These are phyloP conservation scores for Pachycephala philippinensis DNA, from an alignment of 2,113 vertebrate species.

Conservation along the genomic window DNA sequence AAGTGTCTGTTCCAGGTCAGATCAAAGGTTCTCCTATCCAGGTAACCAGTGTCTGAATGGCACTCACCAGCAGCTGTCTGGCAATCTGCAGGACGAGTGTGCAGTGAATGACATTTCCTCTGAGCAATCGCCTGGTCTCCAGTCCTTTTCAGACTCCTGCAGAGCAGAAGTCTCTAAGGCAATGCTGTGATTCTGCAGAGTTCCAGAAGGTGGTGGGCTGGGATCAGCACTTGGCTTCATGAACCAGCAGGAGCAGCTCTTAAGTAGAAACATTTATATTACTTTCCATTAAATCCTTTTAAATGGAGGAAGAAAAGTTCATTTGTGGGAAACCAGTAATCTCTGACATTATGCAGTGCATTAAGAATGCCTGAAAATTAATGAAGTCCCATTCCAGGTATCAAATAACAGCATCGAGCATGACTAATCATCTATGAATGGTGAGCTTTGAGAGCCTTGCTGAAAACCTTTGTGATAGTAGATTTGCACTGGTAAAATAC, in stretches of 20 bases:
- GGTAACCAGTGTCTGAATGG: neutral
- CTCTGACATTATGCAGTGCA: neutral
- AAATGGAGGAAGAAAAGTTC: neutral
- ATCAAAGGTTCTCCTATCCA: neutral
- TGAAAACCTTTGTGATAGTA: neutral
- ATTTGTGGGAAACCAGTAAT: neutral
- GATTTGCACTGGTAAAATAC: neutral
- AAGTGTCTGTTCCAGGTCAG: neutral
- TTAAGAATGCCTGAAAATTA: slow-evolving; percentile 14
- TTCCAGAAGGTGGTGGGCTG: slow-evolving; percentile 56
- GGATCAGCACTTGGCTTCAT: neutral
- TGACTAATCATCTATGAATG: neutral
- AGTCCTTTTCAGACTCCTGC: neutral
- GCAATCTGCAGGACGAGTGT: neutral
- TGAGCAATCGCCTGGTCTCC: neutral
- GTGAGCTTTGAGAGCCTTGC: neutral
- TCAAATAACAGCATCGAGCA: neutral
- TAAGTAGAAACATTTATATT: neutral
- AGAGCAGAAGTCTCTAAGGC: rapidly evolving
- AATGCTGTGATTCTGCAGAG: neutral
- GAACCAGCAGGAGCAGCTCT: neutral
- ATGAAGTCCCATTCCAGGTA: neutral
- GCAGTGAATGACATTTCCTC: neutral
- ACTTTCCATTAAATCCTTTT: neutral
- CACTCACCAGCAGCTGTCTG: neutral